Conservation (phyloP, 2,888 invertebrate genomes). For the Ormyrus rosae region DNA sequence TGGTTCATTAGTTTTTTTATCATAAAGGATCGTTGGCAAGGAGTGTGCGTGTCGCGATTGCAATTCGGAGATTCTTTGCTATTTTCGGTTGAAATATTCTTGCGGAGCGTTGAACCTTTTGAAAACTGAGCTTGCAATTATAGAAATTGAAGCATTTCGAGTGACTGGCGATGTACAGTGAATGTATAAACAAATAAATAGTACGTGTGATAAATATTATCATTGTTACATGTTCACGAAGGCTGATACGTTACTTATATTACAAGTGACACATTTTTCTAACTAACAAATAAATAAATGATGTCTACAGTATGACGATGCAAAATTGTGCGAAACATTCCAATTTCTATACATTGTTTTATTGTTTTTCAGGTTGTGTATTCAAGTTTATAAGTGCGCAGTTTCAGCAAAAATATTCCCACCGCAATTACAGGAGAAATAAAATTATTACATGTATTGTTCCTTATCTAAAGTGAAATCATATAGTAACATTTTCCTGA, state of each 20-base stretch:
- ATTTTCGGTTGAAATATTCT: conserved; percentile 41
- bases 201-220: too few relatives aligned
- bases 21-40: conserved; percentile 28
- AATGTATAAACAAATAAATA: too few relatives aligned
- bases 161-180: too few relatives aligned
- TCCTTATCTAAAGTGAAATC: conserved; percentile 22
- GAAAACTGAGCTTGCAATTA: neutral
- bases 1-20: conserved; percentile 1
- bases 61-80: conserved; percentile 43
- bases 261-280: neutral
- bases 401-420: conserved; percentile 36
- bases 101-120: too few relatives aligned
- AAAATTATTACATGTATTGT: conserved; percentile 26
- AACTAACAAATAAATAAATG: neutral
- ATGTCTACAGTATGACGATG: neutral
- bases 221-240: too few relatives aligned
- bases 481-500: conserved; percentile 38
- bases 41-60: conserved; percentile 25
- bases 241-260: too few relatives aligned
- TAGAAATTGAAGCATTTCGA: neutral
- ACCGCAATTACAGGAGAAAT: conserved; percentile 28
- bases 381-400: too few relatives aligned
- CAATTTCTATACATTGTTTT: neutral
- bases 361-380: neutral
- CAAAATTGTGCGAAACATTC: neutral